These are phyloP conservation scores for Laspeyria flexula DNA, from an alignment of 2,888 invertebrate species.

Conservation along the genomic window DNA sequence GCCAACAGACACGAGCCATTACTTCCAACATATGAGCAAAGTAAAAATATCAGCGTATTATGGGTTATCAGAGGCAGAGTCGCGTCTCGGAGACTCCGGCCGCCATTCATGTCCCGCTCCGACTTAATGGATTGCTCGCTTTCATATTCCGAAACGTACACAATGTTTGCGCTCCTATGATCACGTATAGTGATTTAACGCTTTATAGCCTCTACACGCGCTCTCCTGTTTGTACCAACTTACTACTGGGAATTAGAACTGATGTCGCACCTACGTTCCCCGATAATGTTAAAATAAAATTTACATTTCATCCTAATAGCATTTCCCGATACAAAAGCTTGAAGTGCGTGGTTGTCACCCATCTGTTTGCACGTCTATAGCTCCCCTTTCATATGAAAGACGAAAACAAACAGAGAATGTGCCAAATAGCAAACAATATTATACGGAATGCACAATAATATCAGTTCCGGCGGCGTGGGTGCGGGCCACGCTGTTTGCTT, in stretches of 20 bases:
- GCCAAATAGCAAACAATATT: constrained; percentile 87
- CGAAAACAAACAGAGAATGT: constrained; percentile 86
- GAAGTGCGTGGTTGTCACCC: constrained; percentile 75
- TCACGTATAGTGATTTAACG: constrained; percentile 74
- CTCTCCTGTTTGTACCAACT: constrained; percentile 30
- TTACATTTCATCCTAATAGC: constrained; percentile 72
- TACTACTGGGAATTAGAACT: constrained; percentile 42
- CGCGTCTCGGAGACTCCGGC: constrained; percentile 73
- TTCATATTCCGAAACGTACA: constrained; percentile 79
- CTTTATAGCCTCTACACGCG: constrained; percentile 55
- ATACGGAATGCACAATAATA: constrained; percentile 87
- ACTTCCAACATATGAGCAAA: constrained; percentile 86
- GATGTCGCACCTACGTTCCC: constrained; percentile 20
- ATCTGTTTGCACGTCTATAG: constrained; percentile 80
- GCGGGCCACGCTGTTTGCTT: constrained; percentile 74
- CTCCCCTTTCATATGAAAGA: constrained; percentile 85
- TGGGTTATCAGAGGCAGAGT: constrained; percentile 82
- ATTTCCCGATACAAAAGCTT: constrained; percentile 73
- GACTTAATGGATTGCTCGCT: constrained; percentile 84
- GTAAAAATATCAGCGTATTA: constrained; percentile 86
- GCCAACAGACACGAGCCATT: constrained; percentile 74
- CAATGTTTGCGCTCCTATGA: constrained; percentile 78
- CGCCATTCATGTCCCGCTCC: constrained; percentile 74
- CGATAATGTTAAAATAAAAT: constrained; percentile 58
- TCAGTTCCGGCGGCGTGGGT: constrained; percentile 82